These are phyloP conservation scores for Telmatochromis bifrenatus DNA, from an alignment of 2,113 vertebrate genomes.

Conservation along the genomic window DNA sequence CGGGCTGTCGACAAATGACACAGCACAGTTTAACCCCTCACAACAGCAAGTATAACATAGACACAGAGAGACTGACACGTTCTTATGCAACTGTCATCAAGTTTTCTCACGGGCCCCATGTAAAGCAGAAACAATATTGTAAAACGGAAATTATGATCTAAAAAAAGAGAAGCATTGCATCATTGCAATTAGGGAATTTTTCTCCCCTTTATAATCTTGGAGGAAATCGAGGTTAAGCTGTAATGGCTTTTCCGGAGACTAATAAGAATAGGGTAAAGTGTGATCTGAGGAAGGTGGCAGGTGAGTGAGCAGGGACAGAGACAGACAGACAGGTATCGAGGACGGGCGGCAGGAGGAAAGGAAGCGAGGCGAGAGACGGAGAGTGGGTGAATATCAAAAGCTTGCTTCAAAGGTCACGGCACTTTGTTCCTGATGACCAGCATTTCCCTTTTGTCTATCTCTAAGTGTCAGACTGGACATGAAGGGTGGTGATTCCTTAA, in stretches of 20 bases:
- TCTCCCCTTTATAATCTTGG: neutral
- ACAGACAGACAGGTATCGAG: neutral
- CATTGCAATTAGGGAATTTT: neutral
- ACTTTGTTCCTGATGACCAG: conserved; percentile 64
- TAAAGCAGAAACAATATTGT: neutral
- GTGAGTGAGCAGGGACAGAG: neutral
- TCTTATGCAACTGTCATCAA: neutral
- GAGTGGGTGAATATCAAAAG: conserved; percentile 54
- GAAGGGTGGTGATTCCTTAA: conserved; percentile 22
- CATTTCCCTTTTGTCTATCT: conserved; percentile 53
- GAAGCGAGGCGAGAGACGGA: neutral
- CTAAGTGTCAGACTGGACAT: conserved; percentile 38
- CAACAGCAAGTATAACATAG: neutral
- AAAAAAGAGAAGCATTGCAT: neutral
- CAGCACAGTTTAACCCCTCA: conserved; percentile 7
- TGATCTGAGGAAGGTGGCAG: conserved; percentile 28
- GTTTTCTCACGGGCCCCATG: neutral
- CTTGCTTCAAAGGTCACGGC: conserved; percentile 64
- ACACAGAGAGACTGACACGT: neutral
- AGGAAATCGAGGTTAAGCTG: conserved; percentile 20
- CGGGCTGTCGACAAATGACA: neutral
- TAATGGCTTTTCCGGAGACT: neutral
- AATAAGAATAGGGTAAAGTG: conserved; percentile 1
- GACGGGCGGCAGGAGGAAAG: neutral
- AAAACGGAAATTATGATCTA: neutral